phyloP scores from a whole-genome alignment of 1,140 invertebrate genomes.

The Monomorium pharaonis region DNA sequence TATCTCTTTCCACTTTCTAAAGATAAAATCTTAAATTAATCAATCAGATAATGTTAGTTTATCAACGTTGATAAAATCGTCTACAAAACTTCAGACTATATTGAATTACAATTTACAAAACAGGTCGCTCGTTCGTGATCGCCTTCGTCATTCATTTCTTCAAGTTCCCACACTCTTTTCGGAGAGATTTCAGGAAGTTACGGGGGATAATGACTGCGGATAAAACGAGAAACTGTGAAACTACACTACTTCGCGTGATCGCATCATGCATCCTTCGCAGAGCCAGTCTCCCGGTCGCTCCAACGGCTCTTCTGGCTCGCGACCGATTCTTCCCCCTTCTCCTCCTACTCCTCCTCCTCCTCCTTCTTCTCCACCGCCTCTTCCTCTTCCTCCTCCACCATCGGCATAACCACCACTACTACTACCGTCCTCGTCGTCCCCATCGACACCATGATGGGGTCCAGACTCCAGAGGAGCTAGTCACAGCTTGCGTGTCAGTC shows the following conservation, averaged over 20 bases:
- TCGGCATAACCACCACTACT: slow-evolving; percentile 27
- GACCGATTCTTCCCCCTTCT: slow-evolving; percentile 47
- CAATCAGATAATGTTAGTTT: not conserved
- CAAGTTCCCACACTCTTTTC: not conserved
- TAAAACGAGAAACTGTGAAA: slow-evolving; percentile 9
- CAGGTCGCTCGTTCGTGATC: not conserved
- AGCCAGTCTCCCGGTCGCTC: slow-evolving; percentile 27
- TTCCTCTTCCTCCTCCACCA: slow-evolving; percentile 33
- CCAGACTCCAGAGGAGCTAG: slow-evolving; percentile 63
- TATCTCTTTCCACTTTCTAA: not conserved
- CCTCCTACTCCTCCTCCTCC: not conserved
- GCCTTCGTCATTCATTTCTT: not conserved
- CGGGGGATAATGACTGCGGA: not conserved
- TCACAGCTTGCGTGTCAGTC: slow-evolving; percentile 60
- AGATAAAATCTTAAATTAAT: not conserved
- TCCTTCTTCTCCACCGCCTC: not conserved
- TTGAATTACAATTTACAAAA: not conserved
- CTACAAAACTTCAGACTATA: not conserved
- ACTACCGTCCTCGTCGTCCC: not conserved
- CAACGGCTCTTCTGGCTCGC: slow-evolving; percentile 20
- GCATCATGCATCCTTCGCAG: slow-evolving; percentile 5
- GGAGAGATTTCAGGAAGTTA: not conserved
- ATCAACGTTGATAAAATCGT: not conserved
- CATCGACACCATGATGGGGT: slow-evolving; percentile 59
- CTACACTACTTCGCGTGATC: slow-evolving; percentile 30